Conservation (phyloP, 2,888 invertebrate genomes). For the Tholera decimalis region DNA sequence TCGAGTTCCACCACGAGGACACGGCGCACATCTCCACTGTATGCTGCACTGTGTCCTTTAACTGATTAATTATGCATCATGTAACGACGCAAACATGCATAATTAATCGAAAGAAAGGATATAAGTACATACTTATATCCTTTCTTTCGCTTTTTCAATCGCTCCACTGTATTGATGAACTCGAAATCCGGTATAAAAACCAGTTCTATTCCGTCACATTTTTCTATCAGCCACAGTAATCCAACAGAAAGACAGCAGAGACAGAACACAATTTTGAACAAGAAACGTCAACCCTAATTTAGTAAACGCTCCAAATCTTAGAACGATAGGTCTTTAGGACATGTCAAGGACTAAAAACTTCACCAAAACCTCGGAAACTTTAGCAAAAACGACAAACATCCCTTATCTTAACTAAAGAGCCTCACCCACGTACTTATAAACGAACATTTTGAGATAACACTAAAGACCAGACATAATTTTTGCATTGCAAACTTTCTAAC, state of each 20-base stretch:
- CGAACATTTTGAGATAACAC: slow-evolving; percentile 51
- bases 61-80: too few relatives aligned
- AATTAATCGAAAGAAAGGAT: too few relatives aligned
- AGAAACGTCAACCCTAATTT: slow-evolving; percentile 9
- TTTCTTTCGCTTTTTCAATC: too few relatives aligned
- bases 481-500: slow-evolving; percentile 19
- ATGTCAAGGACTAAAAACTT: slow-evolving; percentile 21
- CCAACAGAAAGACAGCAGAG: neutral
- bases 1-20: too few relatives aligned
- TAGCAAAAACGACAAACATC: slow-evolving; percentile 26
- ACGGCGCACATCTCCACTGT: too few relatives aligned
- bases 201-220: neutral
- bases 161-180: too few relatives aligned
- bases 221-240: neutral
- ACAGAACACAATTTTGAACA: neutral
- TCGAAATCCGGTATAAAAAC: neutral
- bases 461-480: slow-evolving; percentile 45
- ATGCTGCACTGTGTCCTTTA: too few relatives aligned
- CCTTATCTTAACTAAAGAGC: slow-evolving; percentile 50
- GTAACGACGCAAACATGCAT: too few relatives aligned
- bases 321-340: slow-evolving; percentile 20
- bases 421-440: slow-evolving; percentile 40
- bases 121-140: too few relatives aligned
- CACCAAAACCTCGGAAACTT: slow-evolving; percentile 36
- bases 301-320: slow-evolving; percentile 18